Evolutionary conservation across 2,113 vertebrate species (phyloP), one percentile per base, ranked within the genome.

Genomic region (Cebus imitator): DNA sequence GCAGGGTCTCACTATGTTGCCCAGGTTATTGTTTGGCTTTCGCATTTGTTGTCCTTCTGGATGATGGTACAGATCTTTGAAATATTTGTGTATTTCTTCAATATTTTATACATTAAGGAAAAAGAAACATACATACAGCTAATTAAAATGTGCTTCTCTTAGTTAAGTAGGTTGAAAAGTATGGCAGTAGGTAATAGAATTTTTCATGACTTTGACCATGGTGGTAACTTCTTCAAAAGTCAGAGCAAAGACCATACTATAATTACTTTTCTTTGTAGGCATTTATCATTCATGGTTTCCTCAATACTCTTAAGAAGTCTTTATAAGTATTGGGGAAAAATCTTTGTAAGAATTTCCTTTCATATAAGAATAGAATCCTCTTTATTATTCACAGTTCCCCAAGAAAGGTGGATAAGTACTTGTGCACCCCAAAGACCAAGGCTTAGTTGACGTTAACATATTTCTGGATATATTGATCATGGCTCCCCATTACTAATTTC

Each of bases 81-180:
- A 82, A 88, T 94, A 55, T 50, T 92, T 66, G 13, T 78, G 11
- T 50, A 89, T 78, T 94, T 95, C 37, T 90, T 87, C 68, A 87
- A 30, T 37, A 86, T 82, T 94, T 90, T 90, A 86, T 57, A 72
- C 81, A 73, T 66, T 43, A 92, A 91, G 89, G 57, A 64, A 95
- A 96, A 93, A 93, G 25, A 95, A 96, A 91, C 3, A 2, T 40
- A 40, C 30, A 87, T 48, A 88, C 30, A 92, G 50, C 32, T 92
- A 91, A 92, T 94, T 89, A 82, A 85, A 91, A 84, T 68, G 1
- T 76, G 37, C 32, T 92, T 81, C 85, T 82, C 43, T 90, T 78
- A n/a, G 25, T 76, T 94, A 82, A 75, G 27, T 96, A 88, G 78
- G 37, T 97, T 95, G 64, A 90, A 97, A 97, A 95, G 48, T 94